phyloP scores from a whole-genome alignment of 2,888 invertebrate genomes.

The Clivina fossor region DNA sequence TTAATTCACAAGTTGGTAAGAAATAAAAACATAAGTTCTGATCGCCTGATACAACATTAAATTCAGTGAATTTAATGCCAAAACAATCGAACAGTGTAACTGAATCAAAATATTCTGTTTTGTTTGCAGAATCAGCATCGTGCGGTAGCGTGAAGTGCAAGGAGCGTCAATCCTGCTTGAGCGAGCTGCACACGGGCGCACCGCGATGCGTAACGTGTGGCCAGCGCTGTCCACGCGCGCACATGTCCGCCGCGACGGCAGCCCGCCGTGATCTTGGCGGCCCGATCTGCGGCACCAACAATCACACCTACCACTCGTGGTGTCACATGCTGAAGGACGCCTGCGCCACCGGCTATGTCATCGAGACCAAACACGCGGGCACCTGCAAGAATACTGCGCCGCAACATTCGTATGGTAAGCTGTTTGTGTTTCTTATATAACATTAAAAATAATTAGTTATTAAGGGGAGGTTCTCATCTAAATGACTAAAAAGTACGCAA shows the following conservation, averaged over 20 bases:
- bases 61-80: too few relatives aligned
- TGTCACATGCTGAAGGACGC: conserved; percentile 77
- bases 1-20: too few relatives aligned
- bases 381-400: conserved; percentile 54
- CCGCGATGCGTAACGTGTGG: conserved; percentile 74
- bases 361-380: conserved; percentile 70
- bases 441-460: not conserved
- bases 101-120: too few relatives aligned
- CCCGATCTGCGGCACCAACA: conserved; percentile 71
- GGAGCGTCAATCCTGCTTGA: conserved; percentile 68
- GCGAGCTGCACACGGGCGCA: conserved; percentile 62
- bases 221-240: conserved; percentile 60
- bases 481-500: too few relatives aligned
- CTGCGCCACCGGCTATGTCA: conserved; percentile 71
- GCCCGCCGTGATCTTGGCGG: conserved; percentile 49
- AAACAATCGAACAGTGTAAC: too few relatives aligned
- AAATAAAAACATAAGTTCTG: too few relatives aligned
- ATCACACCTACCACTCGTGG: conserved; percentile 74
- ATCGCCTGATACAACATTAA: too few relatives aligned
- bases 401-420: conserved; percentile 1
- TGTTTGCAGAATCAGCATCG: conserved; percentile 62
- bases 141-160: conserved; percentile 69
- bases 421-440: not conserved
- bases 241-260: conserved; percentile 44
- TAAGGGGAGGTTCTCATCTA: too few relatives aligned